Evolutionary conservation across 2,888 invertebrate species (phyloP).

Genomic region (Macrostomum cliftonense): DNA sequence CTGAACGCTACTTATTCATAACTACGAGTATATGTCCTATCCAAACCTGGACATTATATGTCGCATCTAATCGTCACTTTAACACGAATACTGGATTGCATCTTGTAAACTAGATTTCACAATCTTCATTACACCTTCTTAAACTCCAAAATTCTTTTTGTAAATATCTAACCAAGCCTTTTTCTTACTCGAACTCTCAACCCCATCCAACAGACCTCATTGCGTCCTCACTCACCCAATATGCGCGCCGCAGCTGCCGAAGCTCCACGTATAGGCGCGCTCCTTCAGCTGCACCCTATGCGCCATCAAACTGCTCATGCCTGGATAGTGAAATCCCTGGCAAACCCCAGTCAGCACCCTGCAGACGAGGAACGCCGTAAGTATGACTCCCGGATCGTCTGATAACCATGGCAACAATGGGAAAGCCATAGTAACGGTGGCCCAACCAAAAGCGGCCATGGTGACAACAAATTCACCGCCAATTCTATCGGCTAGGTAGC

Average conservation of each 20-base stretch:
- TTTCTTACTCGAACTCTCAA: too few relatives aligned
- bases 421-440: constrained; percentile 21
- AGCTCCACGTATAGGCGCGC: constrained; percentile 49
- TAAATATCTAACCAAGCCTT: too few relatives aligned
- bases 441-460: constrained; percentile 44
- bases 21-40: too few relatives aligned
- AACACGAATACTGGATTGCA: too few relatives aligned
- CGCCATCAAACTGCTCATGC: constrained; percentile 51
- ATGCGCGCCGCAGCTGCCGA: constrained; percentile 46
- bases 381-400: neutral
- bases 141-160: too few relatives aligned
- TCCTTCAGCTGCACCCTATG: constrained; percentile 48
- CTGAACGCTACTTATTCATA: too few relatives aligned
- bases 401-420: constrained; percentile 19
- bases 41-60: too few relatives aligned
- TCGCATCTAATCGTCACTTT: too few relatives aligned
- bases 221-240: constrained; percentile 23
- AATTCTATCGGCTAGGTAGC: constrained; percentile 41
- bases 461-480: constrained; percentile 50
- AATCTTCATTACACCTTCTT: too few relatives aligned
- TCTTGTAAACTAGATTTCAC: too few relatives aligned
- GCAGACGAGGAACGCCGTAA: neutral
- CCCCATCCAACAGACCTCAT: too few relatives aligned
- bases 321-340: constrained; percentile 49
- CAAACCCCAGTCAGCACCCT: neutral